These are phyloP conservation scores for Caenorhabditis zanzibari DNA, from an alignment of 2,888 invertebrate species.

Conservation along the genomic window DNA sequence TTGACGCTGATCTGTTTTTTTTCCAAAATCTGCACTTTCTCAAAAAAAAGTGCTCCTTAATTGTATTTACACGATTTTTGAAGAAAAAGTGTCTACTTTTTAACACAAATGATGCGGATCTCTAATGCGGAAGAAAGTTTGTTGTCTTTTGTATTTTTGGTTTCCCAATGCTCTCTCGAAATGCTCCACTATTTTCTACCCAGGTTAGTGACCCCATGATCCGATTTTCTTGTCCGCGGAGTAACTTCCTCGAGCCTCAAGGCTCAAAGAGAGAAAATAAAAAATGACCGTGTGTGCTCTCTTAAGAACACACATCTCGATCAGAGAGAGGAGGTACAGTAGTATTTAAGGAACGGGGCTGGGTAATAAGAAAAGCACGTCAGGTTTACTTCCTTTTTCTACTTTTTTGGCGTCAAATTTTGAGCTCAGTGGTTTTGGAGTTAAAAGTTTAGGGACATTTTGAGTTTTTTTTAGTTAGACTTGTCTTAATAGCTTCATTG, in stretches of 20 bases:
- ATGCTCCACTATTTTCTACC: slow-evolving; percentile 21
- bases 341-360: slow-evolving; percentile 40
- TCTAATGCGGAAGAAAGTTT: slow-evolving; percentile 55
- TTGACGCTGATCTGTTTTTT: slow-evolving; percentile 25
- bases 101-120: slow-evolving; percentile 49
- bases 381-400: not conserved
- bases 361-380: not conserved
- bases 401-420: not conserved
- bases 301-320: slow-evolving; percentile 59
- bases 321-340: slow-evolving; percentile 12
- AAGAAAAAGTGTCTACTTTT: slow-evolving; percentile 4
- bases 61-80: slow-evolving; percentile 39
- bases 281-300: slow-evolving; percentile 44
- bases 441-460: not conserved
- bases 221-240: slow-evolving; percentile 25
- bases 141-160: slow-evolving; percentile 15
- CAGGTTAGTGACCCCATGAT: slow-evolving; percentile 53
- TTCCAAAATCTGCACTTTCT: slow-evolving; percentile 22
- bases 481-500: not conserved
- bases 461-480: not conserved
- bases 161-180: not conserved
- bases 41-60: not conserved
- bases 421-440: no score
- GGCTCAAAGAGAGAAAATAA: slow-evolving; percentile 1
- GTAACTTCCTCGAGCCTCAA: no score